Conservation (phyloP, 2,113 vertebrate genomes). For the Globicephala melas region DNA sequence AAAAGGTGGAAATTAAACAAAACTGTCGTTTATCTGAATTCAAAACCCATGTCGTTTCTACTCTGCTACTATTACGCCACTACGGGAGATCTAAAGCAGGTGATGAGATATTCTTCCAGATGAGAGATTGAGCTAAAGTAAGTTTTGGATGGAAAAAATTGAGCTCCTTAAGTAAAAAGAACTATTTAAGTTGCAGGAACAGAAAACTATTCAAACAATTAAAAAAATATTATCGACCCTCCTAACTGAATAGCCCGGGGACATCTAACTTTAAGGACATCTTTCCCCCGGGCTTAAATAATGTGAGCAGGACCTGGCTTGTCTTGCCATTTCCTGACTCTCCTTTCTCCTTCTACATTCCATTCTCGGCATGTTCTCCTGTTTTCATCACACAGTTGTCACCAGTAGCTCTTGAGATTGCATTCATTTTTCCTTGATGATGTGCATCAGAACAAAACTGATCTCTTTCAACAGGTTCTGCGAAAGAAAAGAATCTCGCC, state of each 20-base stretch:
- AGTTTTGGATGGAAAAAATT: not conserved
- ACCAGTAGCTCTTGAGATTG: not conserved
- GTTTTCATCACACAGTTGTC: not conserved
- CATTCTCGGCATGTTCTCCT: not conserved
- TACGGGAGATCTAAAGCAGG: not conserved
- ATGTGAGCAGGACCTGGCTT: not conserved
- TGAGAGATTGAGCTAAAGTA: not conserved
- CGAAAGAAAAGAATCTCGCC: not conserved
- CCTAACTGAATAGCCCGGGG: not conserved
- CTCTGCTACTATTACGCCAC: not conserved
- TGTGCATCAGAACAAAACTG: not conserved
- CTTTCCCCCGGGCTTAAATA: not conserved
- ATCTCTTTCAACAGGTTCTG: not conserved
- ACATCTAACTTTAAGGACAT: not conserved
- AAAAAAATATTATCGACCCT: not conserved
- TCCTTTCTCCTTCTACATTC: not conserved
- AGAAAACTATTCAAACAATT: not conserved
- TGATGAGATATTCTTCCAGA: not conserved
- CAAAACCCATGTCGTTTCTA: not conserved
- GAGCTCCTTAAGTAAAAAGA: not conserved
- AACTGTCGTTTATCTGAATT: not conserved
- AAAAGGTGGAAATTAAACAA: not conserved
- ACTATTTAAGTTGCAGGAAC: not conserved
- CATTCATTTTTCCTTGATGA: not conserved
- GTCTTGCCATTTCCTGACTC: not conserved